A percentile compares a stretch with the other conserved stretches of the same genome.
Conservation (phyloP, 30 jellyfish, hydroid and myxozoan genomes). For the Chrysaora quinquecirrha region DNA sequence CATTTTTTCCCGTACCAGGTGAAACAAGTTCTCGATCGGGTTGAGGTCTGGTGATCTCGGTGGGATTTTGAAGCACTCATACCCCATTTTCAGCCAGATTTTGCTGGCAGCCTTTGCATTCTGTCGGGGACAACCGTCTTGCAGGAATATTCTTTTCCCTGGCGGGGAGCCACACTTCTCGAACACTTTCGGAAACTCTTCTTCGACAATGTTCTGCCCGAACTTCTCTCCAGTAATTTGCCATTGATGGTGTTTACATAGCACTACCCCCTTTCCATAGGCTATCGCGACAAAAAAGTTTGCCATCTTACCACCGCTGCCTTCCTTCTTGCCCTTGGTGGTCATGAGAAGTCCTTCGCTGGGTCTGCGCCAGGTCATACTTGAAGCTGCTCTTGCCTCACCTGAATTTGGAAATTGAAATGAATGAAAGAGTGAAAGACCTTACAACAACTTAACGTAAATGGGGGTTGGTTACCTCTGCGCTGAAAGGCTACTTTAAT, state of each 20-base stretch:
- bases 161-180: neutral
- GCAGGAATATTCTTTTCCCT: neutral
- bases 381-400: neutral
- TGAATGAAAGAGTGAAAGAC: no score
- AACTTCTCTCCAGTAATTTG: neutral
- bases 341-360: neutral
- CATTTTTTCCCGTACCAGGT: constrained; percentile 5
- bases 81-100: neutral
- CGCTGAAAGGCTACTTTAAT: no score
- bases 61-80: neutral
- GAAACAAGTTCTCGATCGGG: constrained; percentile 21
- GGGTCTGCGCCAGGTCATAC: neutral
- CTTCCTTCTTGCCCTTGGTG: neutral
- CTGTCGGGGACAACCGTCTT: neutral
- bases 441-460: no score
- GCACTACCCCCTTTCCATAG: constrained; percentile 10
- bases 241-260: neutral
- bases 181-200: neutral
- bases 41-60: constrained; percentile 23
- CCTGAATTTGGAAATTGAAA: no score
- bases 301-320: constrained; percentile 6
- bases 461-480: no score
- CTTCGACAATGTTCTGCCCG: neutral
- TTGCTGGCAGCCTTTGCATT: neutral
- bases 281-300: constrained; percentile 19